phyloP scores from a whole-genome alignment of 2,797 vertebrate genomes.

The Parauchenoglanis punctatus region DNA sequence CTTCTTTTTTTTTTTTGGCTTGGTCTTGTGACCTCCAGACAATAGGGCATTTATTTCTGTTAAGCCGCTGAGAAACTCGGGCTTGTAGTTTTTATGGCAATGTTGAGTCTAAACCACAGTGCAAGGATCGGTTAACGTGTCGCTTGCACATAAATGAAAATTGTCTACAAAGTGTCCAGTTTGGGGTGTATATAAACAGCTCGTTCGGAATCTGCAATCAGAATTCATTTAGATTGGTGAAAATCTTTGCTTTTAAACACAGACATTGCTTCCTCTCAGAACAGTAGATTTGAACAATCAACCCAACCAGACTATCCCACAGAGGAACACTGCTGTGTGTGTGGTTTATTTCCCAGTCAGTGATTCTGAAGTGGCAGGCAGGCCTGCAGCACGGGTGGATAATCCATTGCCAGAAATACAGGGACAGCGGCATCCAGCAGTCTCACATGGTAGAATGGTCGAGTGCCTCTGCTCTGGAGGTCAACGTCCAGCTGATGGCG shows the following conservation, averaged over 20 bases:
- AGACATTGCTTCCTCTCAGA: slow-evolving; percentile 3
- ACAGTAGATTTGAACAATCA: slow-evolving; percentile 64
- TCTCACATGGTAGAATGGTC: slow-evolving; percentile 30
- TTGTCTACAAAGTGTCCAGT: neutral
- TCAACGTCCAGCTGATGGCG: slow-evolving; percentile 44
- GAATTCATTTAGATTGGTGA: neutral
- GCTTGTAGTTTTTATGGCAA: neutral
- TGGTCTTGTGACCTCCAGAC: neutral
- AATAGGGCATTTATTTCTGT: neutral
- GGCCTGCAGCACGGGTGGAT: slow-evolving; percentile 42
- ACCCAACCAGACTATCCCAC: slow-evolving; percentile 32
- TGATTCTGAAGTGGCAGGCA: slow-evolving; percentile 38
- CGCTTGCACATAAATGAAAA: neutral
- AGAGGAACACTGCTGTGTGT: slow-evolving; percentile 22
- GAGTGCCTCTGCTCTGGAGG: slow-evolving; percentile 41
- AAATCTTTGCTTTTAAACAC: neutral
- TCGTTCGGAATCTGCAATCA: neutral
- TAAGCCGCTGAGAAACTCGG: neutral
- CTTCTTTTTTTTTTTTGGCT: neutral
- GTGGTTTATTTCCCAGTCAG: slow-evolving; percentile 22
- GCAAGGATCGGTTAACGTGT: neutral
- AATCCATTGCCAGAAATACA: slow-evolving; percentile 49
- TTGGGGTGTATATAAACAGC: neutral
- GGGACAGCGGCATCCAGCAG: slow-evolving; percentile 42
- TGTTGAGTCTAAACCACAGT: neutral